These are phyloP conservation scores for Drosophila carrolli DNA, from an alignment of 1,140 invertebrate genomes.

Conservation along the genomic window DNA sequence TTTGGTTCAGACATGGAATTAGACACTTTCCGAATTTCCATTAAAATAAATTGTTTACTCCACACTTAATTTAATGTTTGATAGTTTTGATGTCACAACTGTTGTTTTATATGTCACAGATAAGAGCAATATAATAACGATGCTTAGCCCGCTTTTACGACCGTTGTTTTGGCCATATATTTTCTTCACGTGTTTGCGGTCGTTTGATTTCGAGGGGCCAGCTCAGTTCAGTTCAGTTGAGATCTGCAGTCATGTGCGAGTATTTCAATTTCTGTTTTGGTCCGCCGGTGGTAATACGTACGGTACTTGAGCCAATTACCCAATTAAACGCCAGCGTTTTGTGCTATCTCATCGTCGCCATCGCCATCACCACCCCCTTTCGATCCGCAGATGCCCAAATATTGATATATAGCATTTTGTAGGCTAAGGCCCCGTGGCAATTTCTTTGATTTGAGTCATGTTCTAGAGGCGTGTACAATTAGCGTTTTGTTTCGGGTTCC, in stretches of 20 bases:
- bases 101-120: not conserved
- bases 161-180: not conserved
- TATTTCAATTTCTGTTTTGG: slow-evolving; percentile 71
- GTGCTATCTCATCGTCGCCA: slow-evolving; percentile 77
- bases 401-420: slow-evolving; percentile 68
- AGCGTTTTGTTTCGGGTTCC: slow-evolving; percentile 76
- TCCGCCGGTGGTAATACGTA: slow-evolving; percentile 69
- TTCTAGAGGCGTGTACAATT: slow-evolving; percentile 81
- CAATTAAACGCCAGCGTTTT: slow-evolving; percentile 80
- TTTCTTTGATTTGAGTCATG: slow-evolving; percentile 77
- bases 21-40: too few relatives aligned
- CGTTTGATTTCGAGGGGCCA: slow-evolving; percentile 25
- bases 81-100: too few relatives aligned
- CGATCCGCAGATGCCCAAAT: slow-evolving; percentile 66
- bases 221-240: slow-evolving; percentile 21
- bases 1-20: too few relatives aligned
- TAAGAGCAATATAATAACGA: not conserved
- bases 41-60: too few relatives aligned
- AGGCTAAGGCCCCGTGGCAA: slow-evolving; percentile 51
- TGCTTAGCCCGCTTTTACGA: not conserved
- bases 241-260: slow-evolving; percentile 59
- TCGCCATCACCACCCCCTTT: slow-evolving; percentile 16
- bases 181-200: slow-evolving; percentile 18
- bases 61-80: too few relatives aligned
- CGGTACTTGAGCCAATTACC: slow-evolving; percentile 83